A percentile compares a stretch with the other conserved stretches of the same genome.
phyloP scores from a whole-genome alignment of 1,140 invertebrate genomes.

The Megalonaias nervosa region DNA sequence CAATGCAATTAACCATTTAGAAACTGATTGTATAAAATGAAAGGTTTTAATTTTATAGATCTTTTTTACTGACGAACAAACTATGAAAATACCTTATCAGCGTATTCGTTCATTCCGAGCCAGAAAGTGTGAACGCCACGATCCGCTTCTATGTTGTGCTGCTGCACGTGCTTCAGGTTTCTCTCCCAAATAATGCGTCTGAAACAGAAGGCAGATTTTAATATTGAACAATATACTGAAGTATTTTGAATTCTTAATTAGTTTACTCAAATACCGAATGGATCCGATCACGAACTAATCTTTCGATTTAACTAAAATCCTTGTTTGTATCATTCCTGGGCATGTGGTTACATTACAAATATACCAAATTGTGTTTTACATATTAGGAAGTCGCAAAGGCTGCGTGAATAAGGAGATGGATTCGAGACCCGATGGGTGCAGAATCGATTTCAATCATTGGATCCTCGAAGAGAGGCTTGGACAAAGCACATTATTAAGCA shows the following conservation, averaged over 20 bases:
- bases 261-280: not conserved
- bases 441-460: no score
- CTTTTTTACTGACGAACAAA: not conserved
- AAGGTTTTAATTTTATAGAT: no score
- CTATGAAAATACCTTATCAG: slow-evolving; percentile 59
- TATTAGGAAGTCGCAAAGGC: not conserved
- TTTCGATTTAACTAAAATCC: not conserved
- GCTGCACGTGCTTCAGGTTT: slow-evolving; percentile 76
- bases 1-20: no score
- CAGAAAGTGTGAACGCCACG: slow-evolving; percentile 73
- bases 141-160: slow-evolving; percentile 81
- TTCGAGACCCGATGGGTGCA: no score
- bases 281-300: not conserved
- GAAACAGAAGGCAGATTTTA: not conserved
- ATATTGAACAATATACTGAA: not conserved
- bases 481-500: no score
- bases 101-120: slow-evolving; percentile 68
- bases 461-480: no score
- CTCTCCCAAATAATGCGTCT: slow-evolving; percentile 55
- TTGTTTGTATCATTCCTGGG: not conserved
- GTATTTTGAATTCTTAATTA: not conserved
- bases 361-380: not conserved
- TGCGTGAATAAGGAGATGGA: no score
- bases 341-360: not conserved
- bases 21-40: no score